Conservation (phyloP, 2,113 vertebrate species). For the Apus apus region DNA sequence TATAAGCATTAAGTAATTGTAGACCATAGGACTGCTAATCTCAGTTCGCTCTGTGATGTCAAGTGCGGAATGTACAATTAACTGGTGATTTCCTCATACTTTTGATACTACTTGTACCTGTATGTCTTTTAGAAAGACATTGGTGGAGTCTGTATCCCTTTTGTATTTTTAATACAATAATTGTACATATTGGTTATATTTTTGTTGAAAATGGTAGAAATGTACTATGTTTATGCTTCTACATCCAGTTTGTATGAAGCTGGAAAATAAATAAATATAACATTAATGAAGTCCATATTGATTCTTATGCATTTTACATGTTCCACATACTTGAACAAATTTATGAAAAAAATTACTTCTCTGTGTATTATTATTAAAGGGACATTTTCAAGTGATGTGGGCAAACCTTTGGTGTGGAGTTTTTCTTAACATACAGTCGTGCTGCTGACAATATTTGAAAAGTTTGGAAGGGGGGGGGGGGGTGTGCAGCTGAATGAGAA, state of each 20-base stretch:
- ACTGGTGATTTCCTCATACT: slow-evolving; percentile 97
- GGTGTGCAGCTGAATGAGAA: slow-evolving; percentile 4
- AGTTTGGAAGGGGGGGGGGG: background rate
- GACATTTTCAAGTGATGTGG: slow-evolving; percentile 58
- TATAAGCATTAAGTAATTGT: slow-evolving; percentile 95
- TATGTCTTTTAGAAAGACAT: slow-evolving; percentile 99
- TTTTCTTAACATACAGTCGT: slow-evolving; percentile 26
- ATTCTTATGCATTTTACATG: slow-evolving; percentile 67
- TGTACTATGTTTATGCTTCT: slow-evolving; percentile 99
- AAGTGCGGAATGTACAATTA: slow-evolving; percentile 98
- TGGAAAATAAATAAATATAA: slow-evolving; percentile 99
- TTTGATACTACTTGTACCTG: slow-evolving; percentile 99
- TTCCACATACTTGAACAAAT: slow-evolving; percentile 64
- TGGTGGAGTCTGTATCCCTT: slow-evolving; percentile 98
- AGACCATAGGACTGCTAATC: slow-evolving; percentile 98
- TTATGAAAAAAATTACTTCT: slow-evolving; percentile 61
- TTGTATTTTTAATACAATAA: slow-evolving; percentile 99
- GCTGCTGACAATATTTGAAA: background rate
- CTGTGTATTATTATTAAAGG: slow-evolving; percentile 69
- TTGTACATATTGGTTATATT: slow-evolving; percentile 99
- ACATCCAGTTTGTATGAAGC: slow-evolving; percentile 98
- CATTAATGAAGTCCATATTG: slow-evolving; percentile 71
- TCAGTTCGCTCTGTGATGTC: slow-evolving; percentile 95
- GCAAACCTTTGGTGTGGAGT: slow-evolving; percentile 49
- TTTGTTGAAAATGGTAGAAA: slow-evolving; percentile 99